phyloP scores from a whole-genome alignment of 1,140 invertebrate genomes.

The Drosophila bifasciata region DNA sequence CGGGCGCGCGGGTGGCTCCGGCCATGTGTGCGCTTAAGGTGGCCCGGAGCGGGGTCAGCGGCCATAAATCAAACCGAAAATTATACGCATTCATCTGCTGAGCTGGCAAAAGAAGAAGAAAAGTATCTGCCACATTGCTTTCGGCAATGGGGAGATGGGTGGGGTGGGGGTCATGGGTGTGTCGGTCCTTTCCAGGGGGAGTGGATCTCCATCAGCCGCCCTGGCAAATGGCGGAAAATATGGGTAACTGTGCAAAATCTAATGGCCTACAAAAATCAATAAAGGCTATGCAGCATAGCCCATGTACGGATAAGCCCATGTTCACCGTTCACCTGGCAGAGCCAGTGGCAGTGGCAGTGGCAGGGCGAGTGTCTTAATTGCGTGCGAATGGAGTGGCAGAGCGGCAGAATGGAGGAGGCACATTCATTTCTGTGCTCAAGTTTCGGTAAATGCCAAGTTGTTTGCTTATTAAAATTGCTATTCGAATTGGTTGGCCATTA shows the following conservation, averaged over 20 bases:
- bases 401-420: conserved; percentile 16
- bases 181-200: conserved; percentile 42
- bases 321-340: conserved; percentile 19
- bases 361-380: conserved; percentile 45
- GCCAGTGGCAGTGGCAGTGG: too few relatives aligned
- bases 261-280: conserved; percentile 80
- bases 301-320: conserved; percentile 8
- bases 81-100: conserved; percentile 83
- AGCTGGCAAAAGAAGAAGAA: conserved; percentile 74
- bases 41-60: conserved; percentile 72
- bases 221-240: conserved; percentile 77
- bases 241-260: conserved; percentile 82
- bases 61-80: conserved; percentile 83
- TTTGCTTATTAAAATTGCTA: conserved; percentile 30
- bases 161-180: conserved; percentile 3
- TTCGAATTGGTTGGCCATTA: conserved; percentile 27
- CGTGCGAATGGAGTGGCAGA: conserved; percentile 31
- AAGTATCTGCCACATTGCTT: conserved; percentile 80
- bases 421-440: conserved; percentile 25
- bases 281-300: conserved; percentile 43
- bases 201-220: conserved; percentile 19
- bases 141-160: neutral
- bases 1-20: conserved; percentile 1
- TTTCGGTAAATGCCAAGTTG: conserved; percentile 21
- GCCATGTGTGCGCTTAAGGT: conserved; percentile 66